Evolutionary conservation across 1,140 invertebrate species (phyloP), one percentile per base, ranked within the genome.

Genomic region (Luehdorfia chinensis): DNA sequence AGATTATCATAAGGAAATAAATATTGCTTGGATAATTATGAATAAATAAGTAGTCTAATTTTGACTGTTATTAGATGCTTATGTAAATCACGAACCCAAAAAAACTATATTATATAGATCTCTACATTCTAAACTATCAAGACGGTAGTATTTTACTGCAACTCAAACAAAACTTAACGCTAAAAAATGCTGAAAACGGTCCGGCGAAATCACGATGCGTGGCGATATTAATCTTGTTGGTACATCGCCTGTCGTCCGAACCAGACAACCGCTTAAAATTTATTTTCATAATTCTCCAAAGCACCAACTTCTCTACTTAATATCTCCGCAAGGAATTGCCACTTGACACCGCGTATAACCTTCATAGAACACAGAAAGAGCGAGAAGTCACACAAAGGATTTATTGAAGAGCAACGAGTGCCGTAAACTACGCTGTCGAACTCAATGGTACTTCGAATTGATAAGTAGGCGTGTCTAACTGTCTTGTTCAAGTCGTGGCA

Each of bases 341-440:
- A 25, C 51, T 65, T 57, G 55, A 54, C 41, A 52, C 46, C 48
- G 48, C 50, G 53, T 54, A 59, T 58, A 66, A 59, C 61, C 52
- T 58, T 55, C 48, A 55, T 59, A 66, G 61, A 62, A 70, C 61
- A 64, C 60, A 61, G 58, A 56, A 60, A 54, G 56, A 56, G 50
- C 52, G 54, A 37, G 34, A 21, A 8, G 34, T 48, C 58, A 52
- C 58, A 69, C 63, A 71, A 75, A 66, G 60, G 66, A 61, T 65
- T 54, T 59, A 64, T 54, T 72, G 53, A 58, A 65, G 66, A 55
- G 56, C 31, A 41, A 61, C 39, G 50, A 71, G 71, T 41, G 55
- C 58, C 59, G 57, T 66, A 70, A 71, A 72, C 67, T 57, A 49
- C 52, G 56, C 47, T 56, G 53, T 68, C 60, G 59, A 62, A 53